Evolutionary conservation across 1,140 invertebrate genomes (phyloP).

Genomic region (Drosophila repletoides): DNA sequence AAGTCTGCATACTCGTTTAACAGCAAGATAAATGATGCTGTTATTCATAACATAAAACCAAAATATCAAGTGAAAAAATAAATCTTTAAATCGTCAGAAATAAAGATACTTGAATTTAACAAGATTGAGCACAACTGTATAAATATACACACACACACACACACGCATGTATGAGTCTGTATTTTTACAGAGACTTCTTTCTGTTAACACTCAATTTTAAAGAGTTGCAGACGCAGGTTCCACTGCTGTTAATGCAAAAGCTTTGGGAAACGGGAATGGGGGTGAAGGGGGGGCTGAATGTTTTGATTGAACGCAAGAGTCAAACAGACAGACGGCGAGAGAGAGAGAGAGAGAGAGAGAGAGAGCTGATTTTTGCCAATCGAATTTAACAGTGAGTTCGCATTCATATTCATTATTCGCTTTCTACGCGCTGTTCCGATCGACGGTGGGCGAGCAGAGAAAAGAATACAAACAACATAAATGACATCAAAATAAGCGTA

Average conservation of each 20-base stretch:
- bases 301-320: not conserved
- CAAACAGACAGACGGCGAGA: too few species aligned
- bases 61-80: too few species aligned
- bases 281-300: not conserved
- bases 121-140: not conserved
- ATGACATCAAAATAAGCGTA: slow-evolving; percentile 36
- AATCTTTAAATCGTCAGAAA: too few species aligned
- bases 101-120: too few species aligned
- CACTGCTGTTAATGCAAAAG: slow-evolving; percentile 1
- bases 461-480: slow-evolving; percentile 23
- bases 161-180: too few species aligned
- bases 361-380: not conserved
- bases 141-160: slow-evolving; percentile 3
- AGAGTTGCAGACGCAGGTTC: not conserved
- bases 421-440: slow-evolving; percentile 15
- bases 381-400: slow-evolving; percentile 1
- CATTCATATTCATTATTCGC: not conserved
- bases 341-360: not conserved
- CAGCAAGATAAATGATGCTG: too few species aligned
- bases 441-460: slow-evolving; percentile 13
- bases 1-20: too few species aligned
- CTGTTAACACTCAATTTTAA: too few species aligned
- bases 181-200: not conserved
- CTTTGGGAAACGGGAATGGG: not conserved
- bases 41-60: too few species aligned